Percentiles rank a stretch among this genome's conserved stretches.
These are phyloP conservation scores for Amblyjoppa fuscipennis DNA, from an alignment of 2,888 invertebrate genomes.

Conservation along the genomic window DNA sequence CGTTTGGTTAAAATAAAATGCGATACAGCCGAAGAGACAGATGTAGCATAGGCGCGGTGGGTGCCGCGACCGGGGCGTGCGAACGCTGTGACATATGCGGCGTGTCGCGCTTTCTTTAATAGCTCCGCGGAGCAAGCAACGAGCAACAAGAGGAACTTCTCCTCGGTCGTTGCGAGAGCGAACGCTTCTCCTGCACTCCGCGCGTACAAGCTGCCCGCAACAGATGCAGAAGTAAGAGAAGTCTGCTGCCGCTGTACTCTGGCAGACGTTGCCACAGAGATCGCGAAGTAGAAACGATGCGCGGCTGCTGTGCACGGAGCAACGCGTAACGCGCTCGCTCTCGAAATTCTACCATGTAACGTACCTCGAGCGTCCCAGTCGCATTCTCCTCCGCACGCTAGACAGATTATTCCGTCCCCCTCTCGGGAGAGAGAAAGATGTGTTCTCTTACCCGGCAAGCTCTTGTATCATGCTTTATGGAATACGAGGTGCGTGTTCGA, in stretches of 20 bases:
- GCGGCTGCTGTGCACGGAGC: neutral
- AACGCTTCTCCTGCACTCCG: constrained; percentile 33
- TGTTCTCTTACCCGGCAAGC: constrained; percentile 5
- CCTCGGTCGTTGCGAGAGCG: constrained; percentile 17
- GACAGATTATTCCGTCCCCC: constrained; percentile 26
- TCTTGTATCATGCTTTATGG: constrained; percentile 47
- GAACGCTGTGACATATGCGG: constrained; percentile 85
- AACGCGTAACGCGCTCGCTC: constrained; percentile 40
- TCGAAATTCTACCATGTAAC: constrained; percentile 42
- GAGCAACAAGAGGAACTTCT: constrained; percentile 7
- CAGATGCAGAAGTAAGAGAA: constrained; percentile 25
- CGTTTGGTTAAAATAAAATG: constrained; percentile 14
- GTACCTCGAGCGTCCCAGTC: constrained; percentile 6
- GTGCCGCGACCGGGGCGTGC: constrained; percentile 83
- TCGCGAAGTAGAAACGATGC: constrained; percentile 13
- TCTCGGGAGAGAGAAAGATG: constrained; percentile 14
- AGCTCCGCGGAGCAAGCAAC: constrained; percentile 66
- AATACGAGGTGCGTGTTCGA: constrained; percentile 63
- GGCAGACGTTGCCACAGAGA: neutral
- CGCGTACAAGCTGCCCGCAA: neutral
- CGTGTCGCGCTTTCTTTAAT: constrained; percentile 85
- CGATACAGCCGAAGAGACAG: constrained; percentile 38
- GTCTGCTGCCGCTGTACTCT: neutral
- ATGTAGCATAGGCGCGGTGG: constrained; percentile 78
- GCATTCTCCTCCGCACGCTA: constrained; percentile 48